A percentile compares a stretch with the other conserved stretches of the same genome.
Conservation (phyloP, 1,140 invertebrate species). For the Phocides pigmalion region DNA sequence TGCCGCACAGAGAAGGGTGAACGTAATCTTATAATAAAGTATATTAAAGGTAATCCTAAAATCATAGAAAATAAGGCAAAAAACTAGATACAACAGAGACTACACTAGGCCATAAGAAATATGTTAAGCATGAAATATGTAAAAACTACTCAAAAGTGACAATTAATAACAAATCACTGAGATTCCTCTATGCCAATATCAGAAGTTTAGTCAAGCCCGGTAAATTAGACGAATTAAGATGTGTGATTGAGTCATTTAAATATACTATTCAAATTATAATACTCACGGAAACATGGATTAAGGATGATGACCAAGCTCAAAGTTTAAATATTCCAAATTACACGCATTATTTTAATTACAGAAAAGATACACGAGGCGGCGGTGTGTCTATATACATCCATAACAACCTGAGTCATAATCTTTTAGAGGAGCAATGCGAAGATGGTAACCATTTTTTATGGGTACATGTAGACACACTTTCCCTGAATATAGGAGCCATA, state of each 20-base stretch:
- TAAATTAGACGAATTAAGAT: background rate
- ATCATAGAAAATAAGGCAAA: slow-evolving; percentile 7
- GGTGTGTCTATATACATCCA: background rate
- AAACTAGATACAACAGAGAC: slow-evolving; percentile 7
- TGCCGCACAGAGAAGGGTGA: slow-evolving; percentile 1
- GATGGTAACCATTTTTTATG: background rate
- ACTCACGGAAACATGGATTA: background rate
- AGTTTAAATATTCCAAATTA: background rate
- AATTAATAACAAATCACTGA: background rate
- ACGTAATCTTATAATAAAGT: slow-evolving; percentile 3
- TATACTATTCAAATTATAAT: background rate
- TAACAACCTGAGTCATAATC: background rate
- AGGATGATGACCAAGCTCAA: background rate
- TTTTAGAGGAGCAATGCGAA: background rate
- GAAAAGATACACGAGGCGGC: background rate
- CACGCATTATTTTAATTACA: background rate
- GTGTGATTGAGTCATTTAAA: background rate
- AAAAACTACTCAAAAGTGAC: background rate
- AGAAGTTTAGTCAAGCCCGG: background rate
- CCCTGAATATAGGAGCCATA: background rate
- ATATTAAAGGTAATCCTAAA: slow-evolving; percentile 1
- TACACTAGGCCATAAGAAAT: background rate
- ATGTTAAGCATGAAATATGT: slow-evolving; percentile 3
- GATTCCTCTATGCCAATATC: background rate
- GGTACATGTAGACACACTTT: background rate